Percentiles rank a stretch among this genome's conserved stretches.
Conservation (phyloP, 2,113 vertebrate genomes). For the Cyphomyrus discorhynchus region DNA sequence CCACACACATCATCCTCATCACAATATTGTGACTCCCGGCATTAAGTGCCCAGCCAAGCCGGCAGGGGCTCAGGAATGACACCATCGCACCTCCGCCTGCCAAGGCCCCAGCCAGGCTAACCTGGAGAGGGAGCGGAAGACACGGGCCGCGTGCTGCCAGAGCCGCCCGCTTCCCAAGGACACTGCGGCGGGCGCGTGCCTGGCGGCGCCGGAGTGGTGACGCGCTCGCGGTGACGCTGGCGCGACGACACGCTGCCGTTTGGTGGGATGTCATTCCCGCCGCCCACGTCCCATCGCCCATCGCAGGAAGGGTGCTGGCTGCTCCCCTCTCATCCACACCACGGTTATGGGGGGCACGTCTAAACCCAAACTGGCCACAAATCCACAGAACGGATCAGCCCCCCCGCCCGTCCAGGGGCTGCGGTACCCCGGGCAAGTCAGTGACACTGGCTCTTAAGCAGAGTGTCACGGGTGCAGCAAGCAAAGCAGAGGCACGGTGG, state of each 20-base stretch:
- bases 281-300: not conserved
- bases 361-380: not conserved
- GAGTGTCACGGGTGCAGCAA: not conserved
- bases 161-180: constrained; percentile 60
- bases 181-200: constrained; percentile 52
- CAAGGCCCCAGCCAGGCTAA: not conserved
- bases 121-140: constrained; percentile 26
- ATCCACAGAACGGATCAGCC: not conserved
- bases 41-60: not conserved
- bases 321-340: not conserved
- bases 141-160: constrained; percentile 39
- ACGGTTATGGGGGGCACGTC: not conserved
- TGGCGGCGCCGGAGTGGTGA: constrained; percentile 19
- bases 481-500: not conserved
- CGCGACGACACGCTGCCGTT: constrained; percentile 1
- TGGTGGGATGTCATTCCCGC: not conserved
- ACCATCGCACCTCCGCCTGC: not conserved
- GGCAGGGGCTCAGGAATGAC: not conserved
- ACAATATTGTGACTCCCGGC: not conserved
- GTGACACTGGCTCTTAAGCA: too few relatives aligned
- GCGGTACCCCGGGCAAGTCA: too few relatives aligned
- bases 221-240: not conserved
- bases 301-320: not conserved
- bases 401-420: too few relatives aligned
- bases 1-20: not conserved